phyloP scores from a whole-genome alignment of 2,797 vertebrate genomes.

The Acanthurus lineatus region DNA sequence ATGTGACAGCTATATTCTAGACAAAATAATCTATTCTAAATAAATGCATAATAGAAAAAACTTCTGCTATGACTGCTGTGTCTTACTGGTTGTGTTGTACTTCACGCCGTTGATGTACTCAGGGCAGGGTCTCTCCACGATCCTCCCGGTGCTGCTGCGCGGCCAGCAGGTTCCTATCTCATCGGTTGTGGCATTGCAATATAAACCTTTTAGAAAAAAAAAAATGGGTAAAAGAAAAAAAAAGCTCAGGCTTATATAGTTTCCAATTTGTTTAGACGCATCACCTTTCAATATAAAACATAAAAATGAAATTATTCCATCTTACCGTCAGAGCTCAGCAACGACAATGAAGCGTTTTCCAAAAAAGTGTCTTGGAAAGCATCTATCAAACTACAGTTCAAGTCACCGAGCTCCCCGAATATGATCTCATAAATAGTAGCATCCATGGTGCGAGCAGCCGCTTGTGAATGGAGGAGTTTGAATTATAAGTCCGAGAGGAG shows the following conservation, averaged over 20 bases:
- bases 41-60: not conserved
- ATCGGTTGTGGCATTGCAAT: conserved; percentile 95
- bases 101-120: conserved; percentile 97
- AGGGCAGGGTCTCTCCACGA: conserved; percentile 95
- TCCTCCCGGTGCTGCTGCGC: conserved; percentile 87
- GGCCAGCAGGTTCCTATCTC: conserved; percentile 99
- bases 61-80: conserved; percentile 13
- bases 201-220: conserved; percentile 81
- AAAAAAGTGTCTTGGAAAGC: conserved; percentile 88
- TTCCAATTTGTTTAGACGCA: not conserved
- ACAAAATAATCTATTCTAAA: not conserved
- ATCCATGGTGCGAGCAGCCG: conserved; percentile 80
- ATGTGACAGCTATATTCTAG: no score
- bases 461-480: not conserved
- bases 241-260: not conserved
- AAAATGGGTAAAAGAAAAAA: not conserved
- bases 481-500: conserved; percentile 43
- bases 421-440: conserved; percentile 86
- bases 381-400: conserved; percentile 93
- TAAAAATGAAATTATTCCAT: conserved; percentile 19
- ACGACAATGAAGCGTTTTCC: conserved; percentile 86
- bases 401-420: conserved; percentile 90
- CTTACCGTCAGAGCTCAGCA: conserved; percentile 91
- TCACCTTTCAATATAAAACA: conserved; percentile 6
- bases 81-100: conserved; percentile 98